phyloP scores from a whole-genome alignment of 2,113 vertebrate species.

The Sturnira hondurensis region DNA sequence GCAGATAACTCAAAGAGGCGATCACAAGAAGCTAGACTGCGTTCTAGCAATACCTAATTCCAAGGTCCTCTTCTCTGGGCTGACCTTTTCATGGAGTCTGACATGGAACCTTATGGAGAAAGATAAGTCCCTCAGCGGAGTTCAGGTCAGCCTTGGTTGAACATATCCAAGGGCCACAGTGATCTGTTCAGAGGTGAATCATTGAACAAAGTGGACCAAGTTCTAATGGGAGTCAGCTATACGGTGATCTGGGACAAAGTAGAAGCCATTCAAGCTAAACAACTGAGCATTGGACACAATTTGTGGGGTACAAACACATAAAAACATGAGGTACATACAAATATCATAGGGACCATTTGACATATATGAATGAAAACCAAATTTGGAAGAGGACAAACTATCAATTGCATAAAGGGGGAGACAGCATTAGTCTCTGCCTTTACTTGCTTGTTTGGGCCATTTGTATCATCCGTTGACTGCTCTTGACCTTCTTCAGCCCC shows the following conservation, averaged over 20 bases:
- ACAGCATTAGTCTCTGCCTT: not conserved
- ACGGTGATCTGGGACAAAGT: not conserved
- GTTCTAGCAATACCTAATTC: not conserved
- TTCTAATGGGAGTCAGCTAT: not conserved
- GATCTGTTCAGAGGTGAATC: not conserved
- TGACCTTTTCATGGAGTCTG: not conserved
- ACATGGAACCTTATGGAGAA: not conserved
- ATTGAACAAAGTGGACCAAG: not conserved
- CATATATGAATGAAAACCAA: not conserved
- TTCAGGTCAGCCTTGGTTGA: not conserved
- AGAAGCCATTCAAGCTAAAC: not conserved
- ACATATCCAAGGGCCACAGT: not conserved
- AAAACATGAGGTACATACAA: not conserved
- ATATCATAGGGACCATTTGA: not conserved
- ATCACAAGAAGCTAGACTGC: not conserved
- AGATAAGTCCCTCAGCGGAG: not conserved
- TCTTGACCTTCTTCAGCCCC: not conserved
- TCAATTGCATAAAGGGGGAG: not conserved
- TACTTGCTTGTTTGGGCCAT: not conserved
- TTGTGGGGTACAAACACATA: not conserved
- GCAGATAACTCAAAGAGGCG: not conserved
- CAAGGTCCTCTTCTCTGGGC: fast-evolving
- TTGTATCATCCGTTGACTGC: not conserved
- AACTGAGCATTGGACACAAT: not conserved
- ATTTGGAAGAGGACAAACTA: not conserved